These are phyloP conservation scores for Riparia riparia DNA, from an alignment of 2,113 vertebrate genomes.

Conservation along the genomic window DNA sequence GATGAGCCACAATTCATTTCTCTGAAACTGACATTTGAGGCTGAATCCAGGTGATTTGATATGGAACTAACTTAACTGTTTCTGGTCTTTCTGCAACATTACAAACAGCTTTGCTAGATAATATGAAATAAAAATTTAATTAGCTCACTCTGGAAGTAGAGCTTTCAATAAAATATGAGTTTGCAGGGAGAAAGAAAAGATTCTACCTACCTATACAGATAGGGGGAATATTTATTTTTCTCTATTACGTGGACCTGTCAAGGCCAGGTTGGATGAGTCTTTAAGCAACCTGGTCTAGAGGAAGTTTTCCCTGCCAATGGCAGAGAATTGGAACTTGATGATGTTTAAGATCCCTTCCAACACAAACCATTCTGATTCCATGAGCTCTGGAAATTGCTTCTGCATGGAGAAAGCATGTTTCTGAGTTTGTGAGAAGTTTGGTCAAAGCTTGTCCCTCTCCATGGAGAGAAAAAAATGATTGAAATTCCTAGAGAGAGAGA, in stretches of 20 bases:
- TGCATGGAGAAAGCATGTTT: background rate
- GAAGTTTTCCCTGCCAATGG: background rate
- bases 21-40: background rate
- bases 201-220: background rate
- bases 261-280: background rate
- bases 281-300: background rate
- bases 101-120: background rate
- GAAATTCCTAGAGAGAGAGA: background rate
- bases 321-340: background rate
- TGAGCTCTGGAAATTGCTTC: background rate
- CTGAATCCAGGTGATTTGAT: background rate
- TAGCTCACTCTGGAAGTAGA: background rate
- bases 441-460: background rate
- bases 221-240: background rate
- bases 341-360: background rate
- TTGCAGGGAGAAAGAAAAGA: rapidly evolving
- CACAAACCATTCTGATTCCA: background rate
- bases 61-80: background rate
- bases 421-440: background rate
- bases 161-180: background rate
- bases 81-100: background rate
- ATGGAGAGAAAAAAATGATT: background rate
- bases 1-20: background rate
- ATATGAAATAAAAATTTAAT: background rate
- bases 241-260: background rate